Evolutionary conservation across 1,140 invertebrate species (phyloP), one percentile per base, ranked within the genome.

Genomic region (Archegozetes longisetosus): DNA sequence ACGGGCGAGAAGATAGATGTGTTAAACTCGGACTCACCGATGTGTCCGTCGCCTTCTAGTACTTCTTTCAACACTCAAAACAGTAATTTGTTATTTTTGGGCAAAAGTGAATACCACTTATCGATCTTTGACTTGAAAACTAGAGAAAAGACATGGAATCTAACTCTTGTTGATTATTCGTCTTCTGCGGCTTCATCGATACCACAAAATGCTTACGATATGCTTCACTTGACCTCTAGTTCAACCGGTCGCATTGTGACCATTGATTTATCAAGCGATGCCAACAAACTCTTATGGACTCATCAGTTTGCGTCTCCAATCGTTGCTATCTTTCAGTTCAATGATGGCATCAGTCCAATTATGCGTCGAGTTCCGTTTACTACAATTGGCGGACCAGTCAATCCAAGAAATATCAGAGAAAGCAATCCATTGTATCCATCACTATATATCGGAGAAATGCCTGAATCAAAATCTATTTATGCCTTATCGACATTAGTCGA

Each of bases 41-140:
- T 59, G 13, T 64, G 63, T 55, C 56, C 63, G 26, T 51, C 50
- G 22, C 27, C 50, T 6, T 9, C 50, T n/a, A 25, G 4, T 14
- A 52, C 22, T 6, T 52, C 50, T 6, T 23, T 6, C 50, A n/a
- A 28, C 50, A 52, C 22, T 6, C 22, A 40, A 13, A 49, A 13
- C 20, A 9, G 22, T 13, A 40, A 58, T 29, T 24, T 64, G 12
- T 53, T 63, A 60, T 13, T 54, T 68, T 9, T 65, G 65, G 13
- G 50, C 47, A 67, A 62, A 86, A 67, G 71, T 74, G 90, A 96
- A 69, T 97, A 96, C 70, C 89, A 86, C 55, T 84, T 98, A 32
- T 82, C 88, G 64, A 95, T 98, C 89, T 84, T 88, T 63, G 91
- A 97, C 68, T 83, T 80, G 58, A 79, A 82, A 61, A 81, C 81